These are phyloP conservation scores for Sussaba pulchella DNA, from an alignment of 2,888 invertebrate genomes.

Conservation along the genomic window DNA sequence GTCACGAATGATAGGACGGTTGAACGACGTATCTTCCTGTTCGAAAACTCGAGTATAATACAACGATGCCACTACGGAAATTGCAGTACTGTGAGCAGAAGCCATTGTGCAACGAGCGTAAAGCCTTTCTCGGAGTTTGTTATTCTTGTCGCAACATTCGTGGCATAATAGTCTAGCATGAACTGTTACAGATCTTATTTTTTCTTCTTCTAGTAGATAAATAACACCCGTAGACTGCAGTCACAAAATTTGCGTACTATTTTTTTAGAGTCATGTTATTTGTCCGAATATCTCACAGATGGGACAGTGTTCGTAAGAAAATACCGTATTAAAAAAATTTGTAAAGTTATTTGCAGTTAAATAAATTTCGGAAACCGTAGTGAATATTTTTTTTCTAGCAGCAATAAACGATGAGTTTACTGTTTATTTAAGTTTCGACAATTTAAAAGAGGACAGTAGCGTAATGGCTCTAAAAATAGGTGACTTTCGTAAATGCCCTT, in stretches of 20 bases:
- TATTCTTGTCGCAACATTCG: neutral
- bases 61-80: conserved; percentile 7
- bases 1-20: neutral
- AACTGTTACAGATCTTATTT: no score
- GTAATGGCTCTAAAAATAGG: no score
- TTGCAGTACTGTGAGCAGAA: conserved; percentile 1
- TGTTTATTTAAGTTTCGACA: no score
- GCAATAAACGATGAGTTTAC: no score
- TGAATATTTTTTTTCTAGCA: no score
- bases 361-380: no score
- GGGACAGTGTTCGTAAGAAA: no score
- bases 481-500: no score
- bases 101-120: neutral
- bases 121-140: neutral
- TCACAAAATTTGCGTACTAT: neutral
- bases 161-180: neutral
- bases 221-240: neutral
- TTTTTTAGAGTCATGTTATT: neutral
- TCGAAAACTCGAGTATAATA: conserved; percentile 22
- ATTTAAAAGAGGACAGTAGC: no score
- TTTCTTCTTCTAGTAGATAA: neutral
- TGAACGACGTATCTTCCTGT: conserved; percentile 20
- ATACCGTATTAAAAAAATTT: no score
- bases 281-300: no score
- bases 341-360: no score